Evolutionary conservation across 2,113 vertebrate species (phyloP).

Genomic region (Bucco capensis): DNA sequence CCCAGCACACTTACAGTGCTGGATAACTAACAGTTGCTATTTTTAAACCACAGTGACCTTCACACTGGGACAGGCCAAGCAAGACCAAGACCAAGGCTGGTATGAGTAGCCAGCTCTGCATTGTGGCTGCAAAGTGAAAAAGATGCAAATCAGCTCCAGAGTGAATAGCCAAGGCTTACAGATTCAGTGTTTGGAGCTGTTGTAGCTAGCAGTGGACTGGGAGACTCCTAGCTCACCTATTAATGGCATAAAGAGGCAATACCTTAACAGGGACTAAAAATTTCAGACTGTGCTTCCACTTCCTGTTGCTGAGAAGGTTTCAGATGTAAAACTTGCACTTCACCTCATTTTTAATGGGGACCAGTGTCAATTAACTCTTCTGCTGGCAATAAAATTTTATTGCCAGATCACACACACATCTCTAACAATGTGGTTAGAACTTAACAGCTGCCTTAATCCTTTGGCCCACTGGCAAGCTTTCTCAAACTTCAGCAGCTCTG

Average conservation of each 20-base stretch:
- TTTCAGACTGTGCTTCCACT: background rate
- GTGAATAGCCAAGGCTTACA: background rate
- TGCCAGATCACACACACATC: background rate
- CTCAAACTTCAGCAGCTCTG: background rate
- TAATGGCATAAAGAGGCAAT: background rate
- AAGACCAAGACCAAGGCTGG: background rate
- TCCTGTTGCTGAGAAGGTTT: background rate
- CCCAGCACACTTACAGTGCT: background rate
- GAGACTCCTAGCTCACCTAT: background rate
- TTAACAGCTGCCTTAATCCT: background rate
- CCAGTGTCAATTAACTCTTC: background rate
- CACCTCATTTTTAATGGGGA: background rate
- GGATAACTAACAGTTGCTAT: background rate
- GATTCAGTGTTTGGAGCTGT: background rate
- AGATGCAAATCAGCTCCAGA: background rate
- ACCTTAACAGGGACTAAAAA: background rate
- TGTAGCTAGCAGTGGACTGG: background rate
- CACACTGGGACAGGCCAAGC: background rate
- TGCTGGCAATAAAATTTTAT: background rate
- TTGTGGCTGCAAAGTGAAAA: background rate
- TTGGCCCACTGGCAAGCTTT: background rate
- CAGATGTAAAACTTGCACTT: background rate
- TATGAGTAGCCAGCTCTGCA: background rate
- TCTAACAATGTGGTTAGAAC: background rate
- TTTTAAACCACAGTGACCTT: background rate